These are phyloP conservation scores for Todiramphus saurophagus DNA, from an alignment of 2,113 vertebrate genomes.

Conservation along the genomic window DNA sequence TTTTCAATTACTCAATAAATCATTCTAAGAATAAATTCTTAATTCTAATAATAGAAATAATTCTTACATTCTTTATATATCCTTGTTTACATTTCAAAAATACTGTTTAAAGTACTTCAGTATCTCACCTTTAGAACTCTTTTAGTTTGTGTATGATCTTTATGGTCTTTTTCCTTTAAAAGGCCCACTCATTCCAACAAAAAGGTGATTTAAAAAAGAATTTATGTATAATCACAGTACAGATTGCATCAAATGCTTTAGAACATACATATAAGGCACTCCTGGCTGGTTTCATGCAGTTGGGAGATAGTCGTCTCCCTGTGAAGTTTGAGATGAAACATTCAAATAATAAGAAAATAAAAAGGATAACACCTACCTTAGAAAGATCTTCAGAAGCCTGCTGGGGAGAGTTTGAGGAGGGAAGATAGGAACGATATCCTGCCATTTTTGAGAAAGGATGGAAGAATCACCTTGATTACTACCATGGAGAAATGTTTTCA, in stretches of 20 bases:
- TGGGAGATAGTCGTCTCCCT: conserved; percentile 12
- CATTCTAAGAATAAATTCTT: not conserved
- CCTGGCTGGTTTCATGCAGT: not conserved
- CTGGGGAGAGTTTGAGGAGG: conserved; percentile 1
- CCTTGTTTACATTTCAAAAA: conserved; percentile 11
- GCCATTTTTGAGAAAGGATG: conserved; percentile 34
- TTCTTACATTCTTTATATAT: not conserved
- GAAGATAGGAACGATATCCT: not conserved
- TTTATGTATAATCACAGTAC: not conserved
- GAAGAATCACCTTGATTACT: conserved; percentile 23
- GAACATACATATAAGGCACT: not conserved
- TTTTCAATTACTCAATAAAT: not conserved
- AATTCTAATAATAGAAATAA: not conserved
- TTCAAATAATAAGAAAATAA: conserved; percentile 30
- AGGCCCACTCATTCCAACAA: not conserved
- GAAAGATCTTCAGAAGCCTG: conserved; percentile 32
- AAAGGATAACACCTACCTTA: conserved; percentile 11
- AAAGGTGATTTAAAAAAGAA: not conserved
- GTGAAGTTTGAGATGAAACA: conserved; percentile 41
- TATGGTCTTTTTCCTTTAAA: not conserved
- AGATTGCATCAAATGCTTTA: conserved; percentile 40
- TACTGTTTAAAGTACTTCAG: not conserved
- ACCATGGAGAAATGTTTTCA: conserved; percentile 40
- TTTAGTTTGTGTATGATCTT: not conserved
- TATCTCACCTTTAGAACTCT: conserved; percentile 2